These are phyloP conservation scores for Microtus ochrogaster DNA, from an alignment of 2,113 vertebrate genomes.

Conservation along the genomic window DNA sequence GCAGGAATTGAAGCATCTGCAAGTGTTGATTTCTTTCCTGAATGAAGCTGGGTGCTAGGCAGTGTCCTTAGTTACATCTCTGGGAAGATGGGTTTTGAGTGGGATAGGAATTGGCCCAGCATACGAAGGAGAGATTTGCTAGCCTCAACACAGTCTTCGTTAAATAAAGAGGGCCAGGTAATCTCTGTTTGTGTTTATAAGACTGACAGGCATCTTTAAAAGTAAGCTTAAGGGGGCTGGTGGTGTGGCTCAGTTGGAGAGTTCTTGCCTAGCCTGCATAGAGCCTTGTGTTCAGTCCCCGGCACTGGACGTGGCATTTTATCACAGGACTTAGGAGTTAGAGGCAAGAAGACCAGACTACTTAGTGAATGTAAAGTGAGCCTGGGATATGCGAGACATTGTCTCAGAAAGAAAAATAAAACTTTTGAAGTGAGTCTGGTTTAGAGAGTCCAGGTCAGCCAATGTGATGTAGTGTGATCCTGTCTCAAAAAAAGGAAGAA, in stretches of 20 bases:
- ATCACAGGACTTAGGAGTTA: not conserved
- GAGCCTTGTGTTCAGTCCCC: not conserved
- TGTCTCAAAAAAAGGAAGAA: not conserved
- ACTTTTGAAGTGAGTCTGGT: not conserved
- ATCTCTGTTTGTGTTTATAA: slow-evolving; percentile 39
- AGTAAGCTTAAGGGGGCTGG: not conserved
- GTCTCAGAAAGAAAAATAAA: not conserved
- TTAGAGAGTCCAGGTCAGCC: not conserved
- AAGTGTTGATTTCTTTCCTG: not conserved
- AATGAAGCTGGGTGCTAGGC: not conserved
- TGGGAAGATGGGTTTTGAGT: not conserved
- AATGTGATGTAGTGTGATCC: not conserved
- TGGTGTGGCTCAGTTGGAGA: not conserved
- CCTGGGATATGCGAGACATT: not conserved
- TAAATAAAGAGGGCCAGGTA: not conserved
- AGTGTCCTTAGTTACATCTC: not conserved
- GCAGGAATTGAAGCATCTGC: slow-evolving; percentile 9
- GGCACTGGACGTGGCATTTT: not conserved
- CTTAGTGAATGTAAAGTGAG: not conserved
- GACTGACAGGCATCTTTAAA: slow-evolving; percentile 51
- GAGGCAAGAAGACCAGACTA: not conserved
- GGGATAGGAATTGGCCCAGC: not conserved
- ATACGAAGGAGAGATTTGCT: not conserved
- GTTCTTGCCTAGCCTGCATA: not conserved
- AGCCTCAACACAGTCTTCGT: not conserved